phyloP scores from a whole-genome alignment of 2,888 invertebrate species.

The Dryobotodes eremita region DNA sequence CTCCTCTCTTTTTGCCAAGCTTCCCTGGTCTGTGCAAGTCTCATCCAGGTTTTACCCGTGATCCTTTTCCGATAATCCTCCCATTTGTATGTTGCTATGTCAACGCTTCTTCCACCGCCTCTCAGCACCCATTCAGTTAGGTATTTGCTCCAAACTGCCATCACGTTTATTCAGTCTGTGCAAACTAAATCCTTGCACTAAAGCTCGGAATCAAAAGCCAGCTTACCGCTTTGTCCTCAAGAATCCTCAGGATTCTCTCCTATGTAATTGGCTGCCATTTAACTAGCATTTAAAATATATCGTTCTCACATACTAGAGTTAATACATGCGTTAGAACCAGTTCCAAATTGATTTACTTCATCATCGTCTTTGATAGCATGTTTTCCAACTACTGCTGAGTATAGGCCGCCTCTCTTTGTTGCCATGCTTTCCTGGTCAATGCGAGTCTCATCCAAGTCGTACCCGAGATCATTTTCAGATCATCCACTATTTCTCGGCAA shows the following conservation, averaged over 20 bases:
- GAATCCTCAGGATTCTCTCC: neutral
- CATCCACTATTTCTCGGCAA: neutral
- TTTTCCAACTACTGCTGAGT: no score
- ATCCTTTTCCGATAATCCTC: no score
- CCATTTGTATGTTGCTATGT: no score
- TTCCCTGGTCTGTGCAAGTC: neutral
- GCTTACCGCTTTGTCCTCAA: neutral
- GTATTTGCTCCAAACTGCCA: neutral
- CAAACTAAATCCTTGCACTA: neutral
- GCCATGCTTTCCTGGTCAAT: neutral
- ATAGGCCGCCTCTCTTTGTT: neutral
- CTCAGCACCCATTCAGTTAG: neutral
- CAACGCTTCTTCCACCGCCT: neutral
- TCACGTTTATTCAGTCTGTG: neutral
- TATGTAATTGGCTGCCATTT: constrained; percentile 29
- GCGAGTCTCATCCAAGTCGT: neutral
- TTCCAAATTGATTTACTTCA: constrained; percentile 63
- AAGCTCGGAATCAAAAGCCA: neutral
- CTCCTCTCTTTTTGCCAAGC: neutral
- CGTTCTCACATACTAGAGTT: constrained; percentile 45
- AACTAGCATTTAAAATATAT: constrained; percentile 53
- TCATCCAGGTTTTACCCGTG: neutral
- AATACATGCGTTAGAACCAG: constrained; percentile 47
- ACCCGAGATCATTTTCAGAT: neutral
- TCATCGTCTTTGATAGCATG: no score